Evolutionary conservation across 2,797 vertebrate species (phyloP).

Genomic region (Notamacropus eugenii): DNA sequence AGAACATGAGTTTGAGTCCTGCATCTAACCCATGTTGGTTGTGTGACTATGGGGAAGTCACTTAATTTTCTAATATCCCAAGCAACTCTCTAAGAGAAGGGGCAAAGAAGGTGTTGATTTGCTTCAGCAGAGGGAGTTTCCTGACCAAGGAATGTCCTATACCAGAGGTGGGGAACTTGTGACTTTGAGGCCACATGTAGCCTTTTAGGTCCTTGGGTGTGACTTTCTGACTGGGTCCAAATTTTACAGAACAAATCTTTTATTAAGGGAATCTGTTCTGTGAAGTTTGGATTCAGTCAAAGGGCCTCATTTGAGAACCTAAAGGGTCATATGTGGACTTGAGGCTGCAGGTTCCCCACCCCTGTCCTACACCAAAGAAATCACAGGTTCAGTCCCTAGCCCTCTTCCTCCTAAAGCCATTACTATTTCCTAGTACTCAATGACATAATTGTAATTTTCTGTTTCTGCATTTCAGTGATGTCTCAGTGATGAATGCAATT

Average conservation of each 20-base stretch:
- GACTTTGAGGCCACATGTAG: no score
- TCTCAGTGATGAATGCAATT: not conserved
- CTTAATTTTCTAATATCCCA: not conserved
- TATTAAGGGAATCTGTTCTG: no score
- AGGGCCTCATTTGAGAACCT: no score
- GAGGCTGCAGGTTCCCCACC: no score
- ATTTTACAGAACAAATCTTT: no score
- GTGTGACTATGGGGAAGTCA: not conserved
- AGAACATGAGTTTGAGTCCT: not conserved
- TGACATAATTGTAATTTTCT: not conserved
- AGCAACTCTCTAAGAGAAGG: not conserved
- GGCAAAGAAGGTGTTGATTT: not conserved
- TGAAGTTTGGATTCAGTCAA: no score
- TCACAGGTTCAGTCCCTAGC: not conserved
- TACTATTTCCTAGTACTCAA: not conserved
- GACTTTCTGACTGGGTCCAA: no score
- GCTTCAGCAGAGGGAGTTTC: not conserved
- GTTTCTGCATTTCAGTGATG: not conserved
- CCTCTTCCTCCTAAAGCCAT: not conserved
- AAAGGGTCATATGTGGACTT: no score
- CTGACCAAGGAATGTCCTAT: not conserved
- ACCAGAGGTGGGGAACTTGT: not conserved
- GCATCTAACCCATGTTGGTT: not conserved
- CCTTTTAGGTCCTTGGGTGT: no score
- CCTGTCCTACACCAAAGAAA: not conserved